phyloP scores from a whole-genome alignment of 2,888 invertebrate species.

The Drosophila lutescens region DNA sequence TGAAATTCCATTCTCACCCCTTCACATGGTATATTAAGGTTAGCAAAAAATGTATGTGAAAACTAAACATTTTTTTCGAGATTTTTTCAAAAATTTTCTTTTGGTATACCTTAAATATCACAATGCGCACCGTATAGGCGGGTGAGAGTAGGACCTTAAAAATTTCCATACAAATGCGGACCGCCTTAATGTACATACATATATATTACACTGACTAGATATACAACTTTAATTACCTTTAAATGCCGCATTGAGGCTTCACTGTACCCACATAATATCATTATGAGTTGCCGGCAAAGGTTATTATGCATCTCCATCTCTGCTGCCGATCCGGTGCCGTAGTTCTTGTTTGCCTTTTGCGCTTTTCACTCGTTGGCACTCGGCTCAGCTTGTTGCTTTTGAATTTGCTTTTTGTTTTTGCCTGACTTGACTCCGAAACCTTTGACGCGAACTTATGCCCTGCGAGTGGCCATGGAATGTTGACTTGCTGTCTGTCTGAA shows the following conservation, averaged over 20 bases:
- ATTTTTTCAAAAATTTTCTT: too few species aligned
- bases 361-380: constrained; percentile 66
- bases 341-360: constrained; percentile 45
- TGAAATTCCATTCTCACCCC: too few species aligned
- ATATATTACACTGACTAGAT: too few species aligned
- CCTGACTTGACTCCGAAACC: constrained; percentile 65
- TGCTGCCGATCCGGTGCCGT: constrained; percentile 35
- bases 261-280: constrained; percentile 58
- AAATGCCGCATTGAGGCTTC: neutral
- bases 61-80: too few species aligned
- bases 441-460: constrained; percentile 82
- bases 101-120: too few species aligned
- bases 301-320: constrained; percentile 36
- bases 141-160: too few species aligned
- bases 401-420: constrained; percentile 32
- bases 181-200: too few species aligned
- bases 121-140: too few species aligned
- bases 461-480: constrained; percentile 78
- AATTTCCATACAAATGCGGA: too few species aligned
- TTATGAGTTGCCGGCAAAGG: constrained; percentile 64
- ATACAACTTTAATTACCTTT: too few species aligned
- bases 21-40: too few species aligned
- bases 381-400: constrained; percentile 32
- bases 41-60: too few species aligned
- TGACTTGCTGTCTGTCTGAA: constrained; percentile 65